Evolutionary conservation across 64 coral and sea anemone species (phyloP).

Genomic region (Astreopora myriophthalma): DNA sequence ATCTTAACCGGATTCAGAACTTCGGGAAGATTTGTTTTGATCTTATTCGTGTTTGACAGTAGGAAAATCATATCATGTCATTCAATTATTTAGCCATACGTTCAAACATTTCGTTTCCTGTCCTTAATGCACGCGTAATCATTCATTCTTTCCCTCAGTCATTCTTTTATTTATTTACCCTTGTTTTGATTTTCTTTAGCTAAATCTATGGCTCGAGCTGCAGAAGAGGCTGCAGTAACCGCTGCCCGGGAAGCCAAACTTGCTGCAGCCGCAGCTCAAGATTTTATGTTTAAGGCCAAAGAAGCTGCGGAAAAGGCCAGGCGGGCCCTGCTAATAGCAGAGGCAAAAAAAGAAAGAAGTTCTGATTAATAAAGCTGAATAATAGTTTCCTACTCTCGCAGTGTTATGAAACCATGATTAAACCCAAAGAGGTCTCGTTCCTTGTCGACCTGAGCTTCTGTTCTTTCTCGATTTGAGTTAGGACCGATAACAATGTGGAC

Average conservation of each 20-base stretch:
- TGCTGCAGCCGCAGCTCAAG: constrained; percentile 62
- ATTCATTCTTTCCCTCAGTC: not conserved
- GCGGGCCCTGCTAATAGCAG: constrained; percentile 57
- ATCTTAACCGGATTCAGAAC: too few relatives aligned
- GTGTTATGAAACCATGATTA: not conserved
- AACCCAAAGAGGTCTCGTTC: not conserved
- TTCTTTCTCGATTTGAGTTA: too few relatives aligned
- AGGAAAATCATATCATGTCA: too few relatives aligned
- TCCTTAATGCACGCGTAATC: too few relatives aligned
- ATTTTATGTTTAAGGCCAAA: constrained; percentile 68
- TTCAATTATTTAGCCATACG: too few relatives aligned
- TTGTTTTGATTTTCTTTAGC: not conserved
- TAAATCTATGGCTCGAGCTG: constrained; percentile 63
- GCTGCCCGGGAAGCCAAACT: constrained; percentile 89
- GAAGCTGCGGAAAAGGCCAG: constrained; percentile 78
- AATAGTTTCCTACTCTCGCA: not conserved
- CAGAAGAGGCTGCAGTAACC: constrained; percentile 79
- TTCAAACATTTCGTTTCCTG: too few relatives aligned
- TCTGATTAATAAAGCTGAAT: not conserved
- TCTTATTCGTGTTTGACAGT: too few relatives aligned
- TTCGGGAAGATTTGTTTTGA: too few relatives aligned
- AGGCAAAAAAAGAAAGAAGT: constrained; percentile 10
- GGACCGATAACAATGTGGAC: too few relatives aligned
- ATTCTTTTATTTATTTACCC: not conserved
- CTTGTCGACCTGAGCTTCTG: too few relatives aligned